Base-by-base conservation (phyloP, 2,113 vertebrate genomes). In the Bos indicus region DNA sequence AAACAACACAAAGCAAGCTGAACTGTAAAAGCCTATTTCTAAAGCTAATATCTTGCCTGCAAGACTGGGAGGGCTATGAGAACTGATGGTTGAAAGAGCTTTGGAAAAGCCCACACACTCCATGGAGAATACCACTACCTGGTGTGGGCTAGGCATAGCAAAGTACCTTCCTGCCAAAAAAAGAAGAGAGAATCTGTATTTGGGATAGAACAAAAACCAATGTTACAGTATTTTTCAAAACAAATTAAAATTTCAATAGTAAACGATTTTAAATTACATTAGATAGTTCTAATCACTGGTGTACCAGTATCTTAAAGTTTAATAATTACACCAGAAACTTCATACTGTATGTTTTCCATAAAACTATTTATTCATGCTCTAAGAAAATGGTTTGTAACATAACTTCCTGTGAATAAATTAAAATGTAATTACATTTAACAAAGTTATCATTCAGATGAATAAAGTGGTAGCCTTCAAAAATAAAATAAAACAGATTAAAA, bases 51-150 rank as follows among this genome's bases (percentile, higher is more conserved):
- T 99, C 99, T 99, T 99, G 99, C 99, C 99, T 99, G 99, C 98
- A 98, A 97, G 97, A 97, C 98, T 99, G 98, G 99, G 97, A 99
- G 99, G 96, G 96, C 98, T 99, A 99, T 99, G 98, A 98, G 99
- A 98, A 99, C 96, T 99, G 99, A 99, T 98, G 99, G 99, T 77
- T 92, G 99, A 98, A 97, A 99, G 98, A 90, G 99, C 99, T 99
- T 99, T 99, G 98, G 99, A 99, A 99, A 99, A 99, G 94, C 99
- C 98, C 99, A 99, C 99, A 82, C 99, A 99, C 98, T 99, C 99
- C 99, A 99, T 99, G 98, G 99, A 99, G 99, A 99, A 99, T 97
- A 99, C 98, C 98, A 99, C 99, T 99, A 99, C 99, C 98, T 99
- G 99, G 96, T 99, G 99, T 95, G 99, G 99, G 93, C 98, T 99